These are phyloP conservation scores for Podocnemis expansa DNA, from an alignment of 2,113 vertebrate species.

Conservation along the genomic window DNA sequence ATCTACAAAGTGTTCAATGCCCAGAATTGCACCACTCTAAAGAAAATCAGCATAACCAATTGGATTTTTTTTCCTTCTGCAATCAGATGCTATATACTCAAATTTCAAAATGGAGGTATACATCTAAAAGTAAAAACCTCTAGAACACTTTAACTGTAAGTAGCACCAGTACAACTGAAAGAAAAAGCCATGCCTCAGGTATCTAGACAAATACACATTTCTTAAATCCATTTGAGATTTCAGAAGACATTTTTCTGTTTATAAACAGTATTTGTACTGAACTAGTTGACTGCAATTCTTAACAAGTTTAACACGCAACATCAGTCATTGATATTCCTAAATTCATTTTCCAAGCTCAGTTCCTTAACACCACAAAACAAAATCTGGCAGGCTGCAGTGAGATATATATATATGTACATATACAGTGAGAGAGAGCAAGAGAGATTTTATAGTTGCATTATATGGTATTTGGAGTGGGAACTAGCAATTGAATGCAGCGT, in stretches of 20 bases:
- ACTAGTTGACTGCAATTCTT: not conserved
- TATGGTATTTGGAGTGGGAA: not conserved
- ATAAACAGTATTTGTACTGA: accelerated
- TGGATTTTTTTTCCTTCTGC: not conserved
- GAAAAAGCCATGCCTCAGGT: not conserved
- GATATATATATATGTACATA: no score
- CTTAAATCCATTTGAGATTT: accelerated
- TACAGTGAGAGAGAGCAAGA: no score
- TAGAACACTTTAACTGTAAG: accelerated
- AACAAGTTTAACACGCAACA: accelerated
- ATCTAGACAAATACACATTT: accelerated
- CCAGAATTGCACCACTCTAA: not conserved
- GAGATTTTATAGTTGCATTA: not conserved
- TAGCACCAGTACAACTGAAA: not conserved
- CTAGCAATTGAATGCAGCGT: not conserved
- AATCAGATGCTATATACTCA: not conserved
- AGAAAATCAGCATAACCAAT: not conserved
- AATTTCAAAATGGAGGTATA: not conserved
- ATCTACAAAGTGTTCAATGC: not conserved
- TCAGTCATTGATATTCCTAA: not conserved
- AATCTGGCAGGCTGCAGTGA: not conserved
- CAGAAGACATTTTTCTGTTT: not conserved
- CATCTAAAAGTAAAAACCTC: accelerated
- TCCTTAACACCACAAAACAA: not conserved
- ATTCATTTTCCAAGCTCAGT: not conserved